Evolutionary conservation across 2,888 invertebrate genomes (phyloP).

Genomic region (Onthophagus sagittarius): DNA sequence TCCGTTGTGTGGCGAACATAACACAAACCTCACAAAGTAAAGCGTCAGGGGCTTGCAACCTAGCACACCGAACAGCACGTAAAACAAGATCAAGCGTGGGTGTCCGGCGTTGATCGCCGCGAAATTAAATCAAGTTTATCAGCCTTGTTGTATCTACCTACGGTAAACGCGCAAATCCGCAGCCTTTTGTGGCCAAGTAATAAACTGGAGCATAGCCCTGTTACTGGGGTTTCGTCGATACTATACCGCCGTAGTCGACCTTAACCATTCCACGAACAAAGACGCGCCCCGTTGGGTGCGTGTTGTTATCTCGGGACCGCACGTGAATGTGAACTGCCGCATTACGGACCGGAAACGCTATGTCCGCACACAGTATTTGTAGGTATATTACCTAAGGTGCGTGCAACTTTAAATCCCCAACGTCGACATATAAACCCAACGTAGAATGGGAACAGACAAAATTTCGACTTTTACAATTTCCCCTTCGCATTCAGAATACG

Average conservation of each 20-base stretch:
- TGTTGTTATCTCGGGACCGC: constrained; percentile 34
- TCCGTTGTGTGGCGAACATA: constrained; percentile 26
- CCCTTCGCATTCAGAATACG: too few species aligned
- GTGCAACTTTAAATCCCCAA: background rate
- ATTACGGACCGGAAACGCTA: constrained; percentile 36
- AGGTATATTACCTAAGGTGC: background rate
- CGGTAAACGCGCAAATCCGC: constrained; percentile 34
- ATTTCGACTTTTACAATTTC: too few species aligned
- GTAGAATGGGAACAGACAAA: background rate
- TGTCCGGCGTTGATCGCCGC: constrained; percentile 42
- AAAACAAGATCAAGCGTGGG: constrained; percentile 43
- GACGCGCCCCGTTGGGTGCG: constrained; percentile 32
- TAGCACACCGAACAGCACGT: constrained; percentile 31
- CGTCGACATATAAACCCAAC: background rate
- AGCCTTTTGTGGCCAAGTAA: constrained; percentile 39
- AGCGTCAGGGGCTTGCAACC: constrained; percentile 17
- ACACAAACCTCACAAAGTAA: constrained; percentile 1
- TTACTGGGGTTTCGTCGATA: constrained; percentile 29
- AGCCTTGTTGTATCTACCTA: constrained; percentile 36
- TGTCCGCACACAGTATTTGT: constrained; percentile 12
- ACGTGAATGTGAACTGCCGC: constrained; percentile 38
- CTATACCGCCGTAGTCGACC: constrained; percentile 8
- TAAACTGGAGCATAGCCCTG: constrained; percentile 36
- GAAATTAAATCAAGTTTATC: constrained; percentile 47
- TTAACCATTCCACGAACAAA: constrained; percentile 28